Evolutionary conservation across 2,797 vertebrate species (phyloP), one percentile per base, ranked within the genome.

Genomic region (Propithecus perrieri): DNA sequence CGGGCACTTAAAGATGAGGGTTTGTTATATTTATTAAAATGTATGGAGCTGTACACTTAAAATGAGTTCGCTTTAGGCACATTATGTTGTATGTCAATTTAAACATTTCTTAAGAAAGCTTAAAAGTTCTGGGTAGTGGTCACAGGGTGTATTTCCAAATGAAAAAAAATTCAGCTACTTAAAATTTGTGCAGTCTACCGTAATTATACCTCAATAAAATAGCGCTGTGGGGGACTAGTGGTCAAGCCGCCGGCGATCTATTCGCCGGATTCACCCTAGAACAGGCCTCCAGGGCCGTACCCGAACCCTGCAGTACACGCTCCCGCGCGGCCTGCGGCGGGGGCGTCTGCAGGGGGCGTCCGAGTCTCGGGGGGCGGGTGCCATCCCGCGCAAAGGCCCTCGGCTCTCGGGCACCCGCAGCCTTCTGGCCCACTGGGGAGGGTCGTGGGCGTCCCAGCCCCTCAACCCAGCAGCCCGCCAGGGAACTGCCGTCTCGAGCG

Each of bases 381-480:
- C 24, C 20, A 41, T 35, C 18, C 13, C 2, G 12, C 50, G n/a
- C 55, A 59, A 50, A 53, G 15, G 11, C 28, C 20, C 8, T 4
- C 1, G 15, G 41, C 20, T 57, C 65, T 12, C 0, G 3, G 38
- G n/a, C 48, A n/a, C 43, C 26, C 7, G 1, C 7, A 4, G 79
- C 33, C 43, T 91, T 41, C 28, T 13, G 8, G 28, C 57, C n/a
- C 50, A 28, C n/a, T 1, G 1, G 33, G 35, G 11, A 76, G 65
- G n/a, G 22, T 33, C 11, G 7, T 30, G 22, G 22, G 13, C 17
- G 4, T 2, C 33, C 3, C 28, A 0, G 0, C 13, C 7, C 3
- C 48, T 12, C 20, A 0, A 1, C 4, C 53, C 35, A 1, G 0
- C 10, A 0, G 13, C 20, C 0, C 0, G 0, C 6, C 0, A 1